Conservation (phyloP, 2,888 invertebrate genomes). For the Allophyes oxyacanthae region DNA sequence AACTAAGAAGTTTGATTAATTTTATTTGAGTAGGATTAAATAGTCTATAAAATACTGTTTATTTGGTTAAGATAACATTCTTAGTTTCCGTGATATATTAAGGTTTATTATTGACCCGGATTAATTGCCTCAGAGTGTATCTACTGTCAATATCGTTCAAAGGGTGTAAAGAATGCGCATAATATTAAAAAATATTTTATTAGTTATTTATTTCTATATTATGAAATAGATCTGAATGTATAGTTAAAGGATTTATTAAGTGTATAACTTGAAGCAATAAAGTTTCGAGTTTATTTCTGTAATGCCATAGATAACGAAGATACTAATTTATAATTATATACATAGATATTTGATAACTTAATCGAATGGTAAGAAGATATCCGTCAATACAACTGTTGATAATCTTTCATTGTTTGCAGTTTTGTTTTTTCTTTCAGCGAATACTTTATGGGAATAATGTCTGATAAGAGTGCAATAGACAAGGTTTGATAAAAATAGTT, state of each 20-base stretch:
- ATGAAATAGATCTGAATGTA: conserved; percentile 73
- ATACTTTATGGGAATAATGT: conserved; percentile 21
- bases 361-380: conserved; percentile 36
- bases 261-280: conserved; percentile 70
- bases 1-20: too few species aligned
- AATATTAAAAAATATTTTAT: conserved; percentile 31
- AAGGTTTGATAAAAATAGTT: conserved; percentile 16
- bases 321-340: conserved; percentile 34
- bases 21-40: too few species aligned
- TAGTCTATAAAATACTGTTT: too few species aligned
- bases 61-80: too few species aligned
- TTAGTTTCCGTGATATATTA: too few species aligned
- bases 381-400: conserved; percentile 39
- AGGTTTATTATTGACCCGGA: too few species aligned
- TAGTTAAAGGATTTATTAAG: conserved; percentile 61
- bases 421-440: conserved; percentile 25
- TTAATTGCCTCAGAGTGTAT: too few species aligned
- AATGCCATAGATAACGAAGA: conserved; percentile 49
- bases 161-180: conserved; percentile 27
- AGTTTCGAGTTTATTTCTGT: conserved; percentile 66
- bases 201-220: conserved; percentile 48
- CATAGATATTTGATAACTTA: conserved; percentile 25
- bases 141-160: conserved; percentile 25
- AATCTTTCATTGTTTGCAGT: conserved; percentile 21
- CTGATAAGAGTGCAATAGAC: conserved; percentile 17